phyloP scores from a whole-genome alignment of 2,888 invertebrate species.

The Gortyna flavago region DNA sequence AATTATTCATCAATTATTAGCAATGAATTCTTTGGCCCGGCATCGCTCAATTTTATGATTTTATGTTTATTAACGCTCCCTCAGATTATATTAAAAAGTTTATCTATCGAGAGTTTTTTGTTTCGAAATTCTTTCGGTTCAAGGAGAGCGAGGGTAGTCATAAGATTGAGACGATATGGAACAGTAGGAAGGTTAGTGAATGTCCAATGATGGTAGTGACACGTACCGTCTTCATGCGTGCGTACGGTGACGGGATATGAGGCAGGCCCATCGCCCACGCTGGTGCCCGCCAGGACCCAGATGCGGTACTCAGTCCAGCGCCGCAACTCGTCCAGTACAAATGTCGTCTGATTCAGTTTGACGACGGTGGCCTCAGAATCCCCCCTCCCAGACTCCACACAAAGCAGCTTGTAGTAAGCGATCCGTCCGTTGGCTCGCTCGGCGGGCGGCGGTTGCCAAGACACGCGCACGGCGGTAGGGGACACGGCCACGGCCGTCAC shows the following conservation, averaged over 20 bases:
- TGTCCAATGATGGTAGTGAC: slow-evolving; percentile 69
- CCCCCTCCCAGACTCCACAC: slow-evolving; percentile 95
- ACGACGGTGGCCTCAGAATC: slow-evolving; percentile 96
- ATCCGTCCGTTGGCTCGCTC: slow-evolving; percentile 98
- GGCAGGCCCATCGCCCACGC: slow-evolving; percentile 98
- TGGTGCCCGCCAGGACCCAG: slow-evolving; percentile 98
- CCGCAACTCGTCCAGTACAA: slow-evolving; percentile 96
- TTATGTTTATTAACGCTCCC: slow-evolving; percentile 62
- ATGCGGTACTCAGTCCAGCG: slow-evolving; percentile 99
- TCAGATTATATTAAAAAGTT: slow-evolving; percentile 58
- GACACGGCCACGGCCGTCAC: slow-evolving; percentile 96
- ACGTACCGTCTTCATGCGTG: slow-evolving; percentile 99
- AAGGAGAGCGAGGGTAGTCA: slow-evolving; percentile 54
- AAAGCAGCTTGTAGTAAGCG: slow-evolving; percentile 98
- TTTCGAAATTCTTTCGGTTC: slow-evolving; percentile 37
- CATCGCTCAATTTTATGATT: slow-evolving; percentile 80
- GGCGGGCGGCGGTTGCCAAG: slow-evolving; percentile 97
- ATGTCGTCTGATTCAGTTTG: slow-evolving; percentile 94
- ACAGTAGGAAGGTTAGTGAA: slow-evolving; percentile 41
- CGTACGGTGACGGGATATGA: slow-evolving; percentile 97
- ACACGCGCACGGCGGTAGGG: slow-evolving; percentile 96
- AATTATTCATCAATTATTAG: slow-evolving; percentile 72
- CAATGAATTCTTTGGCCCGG: slow-evolving; percentile 74
- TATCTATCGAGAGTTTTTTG: slow-evolving; percentile 42
- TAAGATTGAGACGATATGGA: slow-evolving; percentile 72